These are phyloP conservation scores for Gila orcuttii DNA, from an alignment of 2,113 vertebrate genomes.

Conservation along the genomic window DNA sequence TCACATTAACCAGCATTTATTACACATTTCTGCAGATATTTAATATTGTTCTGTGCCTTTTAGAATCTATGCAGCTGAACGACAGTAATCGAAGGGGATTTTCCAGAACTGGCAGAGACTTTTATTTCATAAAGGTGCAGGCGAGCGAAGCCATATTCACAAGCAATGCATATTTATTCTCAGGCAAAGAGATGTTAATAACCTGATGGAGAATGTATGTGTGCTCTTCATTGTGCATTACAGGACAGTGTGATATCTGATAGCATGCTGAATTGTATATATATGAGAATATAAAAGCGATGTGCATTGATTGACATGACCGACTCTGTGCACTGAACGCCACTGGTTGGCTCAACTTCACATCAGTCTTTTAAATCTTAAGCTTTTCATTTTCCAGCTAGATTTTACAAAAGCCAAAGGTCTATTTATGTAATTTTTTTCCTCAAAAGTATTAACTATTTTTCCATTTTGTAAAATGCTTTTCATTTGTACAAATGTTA, in stretches of 20 bases:
- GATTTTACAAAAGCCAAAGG: constrained; percentile 93
- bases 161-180: constrained; percentile 57
- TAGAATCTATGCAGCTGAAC: constrained; percentile 59
- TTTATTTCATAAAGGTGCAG: neutral
- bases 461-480: constrained; percentile 79
- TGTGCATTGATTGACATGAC: constrained; percentile 76
- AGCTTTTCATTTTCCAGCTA: constrained; percentile 89
- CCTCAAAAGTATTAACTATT: constrained; percentile 83
- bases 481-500: constrained; percentile 62
- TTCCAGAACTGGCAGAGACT: neutral
- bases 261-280: neutral
- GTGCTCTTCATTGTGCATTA: constrained; percentile 7
- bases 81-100: neutral
- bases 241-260: neutral
- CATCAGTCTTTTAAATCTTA: constrained; percentile 74
- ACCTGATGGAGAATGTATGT: constrained; percentile 41
- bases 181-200: constrained; percentile 43
- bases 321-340: constrained; percentile 78
- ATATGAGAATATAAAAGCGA: neutral
- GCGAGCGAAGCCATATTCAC: constrained; percentile 49
- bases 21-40: constrained; percentile 29
- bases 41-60: constrained; percentile 63
- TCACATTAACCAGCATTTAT: constrained; percentile 54
- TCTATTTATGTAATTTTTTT: constrained; percentile 90
- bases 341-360: constrained; percentile 84